phyloP scores from a whole-genome alignment of 2,113 vertebrate species.

The Neoarius graeffei region DNA sequence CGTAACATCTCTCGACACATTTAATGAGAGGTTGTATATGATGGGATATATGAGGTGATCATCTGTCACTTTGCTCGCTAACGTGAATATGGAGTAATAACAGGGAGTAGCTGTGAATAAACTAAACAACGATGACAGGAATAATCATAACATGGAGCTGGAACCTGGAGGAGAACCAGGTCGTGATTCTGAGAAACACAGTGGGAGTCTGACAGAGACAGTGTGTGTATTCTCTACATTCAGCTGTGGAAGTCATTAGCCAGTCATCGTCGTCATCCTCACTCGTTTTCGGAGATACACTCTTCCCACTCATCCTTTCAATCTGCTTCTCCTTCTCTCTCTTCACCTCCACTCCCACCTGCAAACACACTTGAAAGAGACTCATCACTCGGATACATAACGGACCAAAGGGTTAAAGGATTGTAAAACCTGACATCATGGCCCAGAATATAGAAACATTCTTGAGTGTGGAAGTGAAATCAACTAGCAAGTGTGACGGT shows the following conservation, averaged over 20 bases:
- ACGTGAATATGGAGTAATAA: no score
- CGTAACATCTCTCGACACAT: neutral
- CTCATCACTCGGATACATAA: neutral
- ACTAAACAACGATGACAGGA: neutral
- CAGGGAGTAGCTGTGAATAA: no score
- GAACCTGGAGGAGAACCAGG: neutral
- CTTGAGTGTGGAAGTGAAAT: neutral
- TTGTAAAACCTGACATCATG: no score
- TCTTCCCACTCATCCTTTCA: neutral
- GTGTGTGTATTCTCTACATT: neutral
- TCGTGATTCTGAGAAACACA: neutral
- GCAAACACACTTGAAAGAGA: neutral
- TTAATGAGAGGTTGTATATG: neutral
- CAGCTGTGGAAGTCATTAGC: constrained; percentile 45
- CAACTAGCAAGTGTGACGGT: neutral
- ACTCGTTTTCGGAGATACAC: neutral
- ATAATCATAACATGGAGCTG: neutral
- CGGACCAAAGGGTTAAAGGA: neutral
- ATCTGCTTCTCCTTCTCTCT: neutral
- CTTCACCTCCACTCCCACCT: neutral
- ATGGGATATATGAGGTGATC: no score
- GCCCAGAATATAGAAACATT: neutral
- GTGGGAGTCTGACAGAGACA: neutral
- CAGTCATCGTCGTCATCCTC: neutral
- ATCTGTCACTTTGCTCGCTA: no score